Conservation (phyloP, 2,888 invertebrate genomes). For the Nephrocerus scutellatus region DNA sequence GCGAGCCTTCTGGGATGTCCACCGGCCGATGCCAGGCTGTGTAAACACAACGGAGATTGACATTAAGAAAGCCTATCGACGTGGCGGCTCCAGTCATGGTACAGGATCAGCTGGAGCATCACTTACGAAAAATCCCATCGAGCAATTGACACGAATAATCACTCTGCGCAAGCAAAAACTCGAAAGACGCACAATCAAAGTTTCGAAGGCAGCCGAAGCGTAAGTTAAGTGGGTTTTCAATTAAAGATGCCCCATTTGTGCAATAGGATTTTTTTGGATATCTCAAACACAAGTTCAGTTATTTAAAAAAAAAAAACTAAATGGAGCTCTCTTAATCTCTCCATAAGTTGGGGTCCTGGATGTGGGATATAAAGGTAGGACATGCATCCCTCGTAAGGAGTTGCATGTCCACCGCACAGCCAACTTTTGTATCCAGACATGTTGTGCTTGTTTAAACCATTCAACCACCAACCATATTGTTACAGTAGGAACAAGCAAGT, state of each 20-base stretch:
- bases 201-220: constrained; percentile 92
- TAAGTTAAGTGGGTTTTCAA: constrained; percentile 51
- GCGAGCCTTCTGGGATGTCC: constrained; percentile 99
- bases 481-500: no score
- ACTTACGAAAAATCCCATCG: constrained; percentile 46
- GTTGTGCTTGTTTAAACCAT: no score
- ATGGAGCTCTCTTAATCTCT: no score
- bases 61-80: constrained; percentile 86
- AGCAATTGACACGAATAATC: constrained; percentile 58
- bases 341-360: no score
- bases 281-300: background rate
- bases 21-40: constrained; percentile 97
- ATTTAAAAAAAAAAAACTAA: no score
- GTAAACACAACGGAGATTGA: constrained; percentile 98
- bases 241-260: background rate
- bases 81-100: constrained; percentile 48
- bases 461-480: no score
- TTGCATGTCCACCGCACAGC: no score
- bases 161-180: constrained; percentile 67
- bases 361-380: no score
- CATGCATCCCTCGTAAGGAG: no score
- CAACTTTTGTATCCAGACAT: no score
- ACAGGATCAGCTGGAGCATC: constrained; percentile 47
- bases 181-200: constrained; percentile 80
- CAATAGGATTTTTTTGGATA: background rate